phyloP scores from a whole-genome alignment of 2,888 invertebrate species.

The Odontothrips loti region DNA sequence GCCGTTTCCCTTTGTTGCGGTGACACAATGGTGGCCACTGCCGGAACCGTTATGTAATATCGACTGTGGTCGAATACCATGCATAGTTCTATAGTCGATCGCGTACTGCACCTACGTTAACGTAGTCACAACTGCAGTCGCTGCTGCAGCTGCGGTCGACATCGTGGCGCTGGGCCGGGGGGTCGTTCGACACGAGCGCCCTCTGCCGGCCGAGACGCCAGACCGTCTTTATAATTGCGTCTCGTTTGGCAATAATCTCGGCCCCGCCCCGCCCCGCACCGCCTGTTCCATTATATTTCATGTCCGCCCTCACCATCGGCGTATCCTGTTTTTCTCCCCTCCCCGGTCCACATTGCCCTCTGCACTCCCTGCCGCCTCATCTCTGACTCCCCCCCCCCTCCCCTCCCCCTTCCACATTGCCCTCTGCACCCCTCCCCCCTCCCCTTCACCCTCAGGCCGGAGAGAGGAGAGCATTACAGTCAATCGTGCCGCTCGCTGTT shows the following conservation, averaged over 20 bases:
- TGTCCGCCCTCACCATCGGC: background rate
- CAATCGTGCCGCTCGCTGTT: slow-evolving; percentile 19
- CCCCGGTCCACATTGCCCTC: background rate
- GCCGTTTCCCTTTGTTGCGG: too few species aligned
- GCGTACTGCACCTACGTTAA: too few species aligned
- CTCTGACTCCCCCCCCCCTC: background rate
- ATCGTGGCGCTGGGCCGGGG: too few species aligned
- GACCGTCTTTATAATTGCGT: slow-evolving; percentile 8
- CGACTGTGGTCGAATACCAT: too few species aligned
- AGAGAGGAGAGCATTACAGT: background rate
- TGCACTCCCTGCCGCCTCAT: background rate
- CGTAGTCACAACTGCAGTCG: too few species aligned
- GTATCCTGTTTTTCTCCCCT: background rate
- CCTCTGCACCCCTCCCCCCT: too few species aligned
- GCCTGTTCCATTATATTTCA: background rate
- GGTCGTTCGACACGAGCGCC: too few species aligned
- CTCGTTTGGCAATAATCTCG: slow-evolving; percentile 1
- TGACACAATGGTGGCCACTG: too few species aligned
- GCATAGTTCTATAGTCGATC: too few species aligned
- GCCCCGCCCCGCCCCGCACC: background rate
- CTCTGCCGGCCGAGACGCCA: too few species aligned
- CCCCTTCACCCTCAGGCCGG: background rate
- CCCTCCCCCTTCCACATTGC: background rate
- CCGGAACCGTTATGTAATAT: too few species aligned
- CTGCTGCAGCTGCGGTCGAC: too few species aligned